Evolutionary conservation across 1,140 invertebrate genomes (phyloP), one percentile per base, ranked within the genome.

Genomic region (Notospermus geniculatus): DNA sequence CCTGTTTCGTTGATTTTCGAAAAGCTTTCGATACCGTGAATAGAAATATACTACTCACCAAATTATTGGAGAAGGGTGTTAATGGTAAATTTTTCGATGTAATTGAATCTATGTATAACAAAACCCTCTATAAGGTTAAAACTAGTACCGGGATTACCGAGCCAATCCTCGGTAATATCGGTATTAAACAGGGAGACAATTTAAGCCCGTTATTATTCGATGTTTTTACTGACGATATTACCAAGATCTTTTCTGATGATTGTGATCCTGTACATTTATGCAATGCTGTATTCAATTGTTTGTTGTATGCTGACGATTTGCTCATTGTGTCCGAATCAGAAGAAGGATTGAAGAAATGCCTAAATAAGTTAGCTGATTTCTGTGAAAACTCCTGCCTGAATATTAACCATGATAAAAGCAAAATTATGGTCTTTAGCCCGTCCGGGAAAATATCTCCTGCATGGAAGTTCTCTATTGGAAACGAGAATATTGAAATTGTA

Each of bases 261-360:
- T 50, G 46, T 50, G 46, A 50, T n/a, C 46, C 46, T 50, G 46
- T 50, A 23, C 5, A 50, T 4, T n/a, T 50, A 50, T 27, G 25
- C n/a, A n/a, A 50, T n/a, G n/a, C n/a, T 27, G 19, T 50, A 19
- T 23, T 50, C n/a, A 50, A 50, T 50, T 50, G 46, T 27, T n/a
- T 50, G 25, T 50, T 50, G n/a, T 50, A 50, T 27, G 46, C 46
- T 50, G 46, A 50, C n/a, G 46, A 50, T 50, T 9, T 50, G 4
- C 19, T 27, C 4, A 4, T 50, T 19, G 25, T 50, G n/a, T 50
- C 46, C 4, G 46, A 50, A 27, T 7, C 5, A 5, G n/a, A 50
- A n/a, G n/a, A 50, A 50, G 46, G 46, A n/a, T n/a, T 50, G 19
- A 5, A 50, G 25, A 19, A 27, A 23, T 50, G 46, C n/a, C 46